Conservation (phyloP, 2,797 vertebrate genomes). For the Etheostoma perlongum region DNA sequence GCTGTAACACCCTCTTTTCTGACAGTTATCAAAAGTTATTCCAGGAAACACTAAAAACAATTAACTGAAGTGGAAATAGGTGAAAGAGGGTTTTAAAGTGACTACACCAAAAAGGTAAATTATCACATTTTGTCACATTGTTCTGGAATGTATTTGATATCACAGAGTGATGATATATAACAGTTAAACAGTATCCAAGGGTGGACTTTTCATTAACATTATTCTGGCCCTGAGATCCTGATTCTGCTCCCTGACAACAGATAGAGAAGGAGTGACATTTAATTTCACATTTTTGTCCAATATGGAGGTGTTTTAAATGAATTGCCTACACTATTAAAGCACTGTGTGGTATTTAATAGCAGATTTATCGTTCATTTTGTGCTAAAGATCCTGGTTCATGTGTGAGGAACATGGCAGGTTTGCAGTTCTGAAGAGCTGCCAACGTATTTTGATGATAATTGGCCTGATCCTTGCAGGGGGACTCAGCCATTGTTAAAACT, state of each 20-base stretch:
- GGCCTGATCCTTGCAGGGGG: conserved; percentile 20
- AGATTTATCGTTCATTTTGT: conserved; percentile 17
- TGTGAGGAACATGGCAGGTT: conserved; percentile 30
- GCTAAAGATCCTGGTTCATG: conserved; percentile 20
- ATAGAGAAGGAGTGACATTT: conserved; percentile 55
- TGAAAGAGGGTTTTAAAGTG: conserved; percentile 33
- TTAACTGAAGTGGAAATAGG: conserved; percentile 53
- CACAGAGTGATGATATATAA: conserved; percentile 43
- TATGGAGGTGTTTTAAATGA: conserved; percentile 37
- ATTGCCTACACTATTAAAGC: conserved; percentile 30
- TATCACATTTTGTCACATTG: conserved; percentile 35
- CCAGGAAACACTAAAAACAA: conserved; percentile 42
- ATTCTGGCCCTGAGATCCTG: conserved; percentile 30
- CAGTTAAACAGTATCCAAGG: conserved; percentile 29
- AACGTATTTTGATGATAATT: conserved; percentile 49
- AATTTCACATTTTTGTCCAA: conserved; percentile 48
- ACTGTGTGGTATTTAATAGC: conserved; percentile 18
- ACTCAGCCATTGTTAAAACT: conserved; percentile 51
- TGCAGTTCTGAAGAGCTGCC: conserved; percentile 17
- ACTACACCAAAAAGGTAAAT: conserved; percentile 43
- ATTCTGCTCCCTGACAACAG: conserved; percentile 32
- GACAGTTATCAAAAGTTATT: conserved; percentile 39
- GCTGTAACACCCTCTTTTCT: conserved; percentile 21
- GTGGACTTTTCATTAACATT: conserved; percentile 23
- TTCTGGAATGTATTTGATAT: conserved; percentile 22